phyloP scores from a whole-genome alignment of 2,797 vertebrate species.

The Pseudomugil tenellus region DNA sequence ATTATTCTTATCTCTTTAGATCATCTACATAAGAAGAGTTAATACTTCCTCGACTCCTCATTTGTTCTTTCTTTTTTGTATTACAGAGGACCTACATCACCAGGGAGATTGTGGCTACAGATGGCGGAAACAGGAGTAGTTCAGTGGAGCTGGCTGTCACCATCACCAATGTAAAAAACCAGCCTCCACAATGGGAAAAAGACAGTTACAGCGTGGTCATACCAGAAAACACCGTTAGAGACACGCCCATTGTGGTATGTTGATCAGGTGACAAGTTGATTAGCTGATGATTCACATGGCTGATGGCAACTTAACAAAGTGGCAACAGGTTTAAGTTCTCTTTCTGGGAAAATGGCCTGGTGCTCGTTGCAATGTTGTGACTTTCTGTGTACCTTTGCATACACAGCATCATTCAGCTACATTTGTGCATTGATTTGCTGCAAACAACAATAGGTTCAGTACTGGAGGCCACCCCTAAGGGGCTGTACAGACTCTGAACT shows the following conservation, averaged over 20 bases:
- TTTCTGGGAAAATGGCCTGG: too few relatives aligned
- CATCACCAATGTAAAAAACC: conserved; percentile 88
- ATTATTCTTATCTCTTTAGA: conserved; percentile 11
- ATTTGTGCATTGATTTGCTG: too few relatives aligned
- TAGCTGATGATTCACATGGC: not conserved
- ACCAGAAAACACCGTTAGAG: conserved; percentile 85
- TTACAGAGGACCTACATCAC: conserved; percentile 86
- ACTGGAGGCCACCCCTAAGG: too few relatives aligned
- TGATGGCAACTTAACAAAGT: too few relatives aligned
- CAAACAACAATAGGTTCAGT: too few relatives aligned
- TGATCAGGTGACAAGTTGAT: not conserved
- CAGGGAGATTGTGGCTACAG: conserved; percentile 85
- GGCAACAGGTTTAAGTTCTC: too few relatives aligned
- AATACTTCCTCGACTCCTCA: not conserved
- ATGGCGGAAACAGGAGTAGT: conserved; percentile 87
- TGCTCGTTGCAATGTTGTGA: too few relatives aligned
- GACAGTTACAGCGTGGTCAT: conserved; percentile 87
- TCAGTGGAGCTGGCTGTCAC: conserved; percentile 86
- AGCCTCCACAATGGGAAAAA: conserved; percentile 89
- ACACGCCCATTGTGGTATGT: conserved; percentile 83
- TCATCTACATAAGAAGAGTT: not conserved
- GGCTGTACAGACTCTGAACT: too few relatives aligned
- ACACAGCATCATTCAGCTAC: too few relatives aligned
- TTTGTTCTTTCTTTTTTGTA: not conserved
- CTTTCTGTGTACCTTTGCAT: too few relatives aligned